Evolutionary conservation across 2,797 vertebrate species (phyloP).

Genomic region (Lithobates sylvaticus): DNA sequence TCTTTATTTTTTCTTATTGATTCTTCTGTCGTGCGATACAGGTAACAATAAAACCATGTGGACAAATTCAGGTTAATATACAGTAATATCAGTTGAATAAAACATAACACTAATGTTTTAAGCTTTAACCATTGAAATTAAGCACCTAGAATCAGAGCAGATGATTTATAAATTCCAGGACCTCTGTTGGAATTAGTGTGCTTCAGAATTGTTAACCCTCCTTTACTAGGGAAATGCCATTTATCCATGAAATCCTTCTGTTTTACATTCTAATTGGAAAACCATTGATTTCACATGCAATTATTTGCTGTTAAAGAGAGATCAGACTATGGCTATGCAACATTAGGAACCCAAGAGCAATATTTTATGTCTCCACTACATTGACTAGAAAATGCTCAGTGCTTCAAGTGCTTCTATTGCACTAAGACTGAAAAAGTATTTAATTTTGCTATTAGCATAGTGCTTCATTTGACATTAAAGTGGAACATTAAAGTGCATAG

Average conservation of each 20-base stretch:
- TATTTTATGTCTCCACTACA: neutral
- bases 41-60: too few species aligned
- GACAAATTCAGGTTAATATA: too few species aligned
- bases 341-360: conserved; percentile 26
- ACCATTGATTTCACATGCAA: conserved; percentile 49
- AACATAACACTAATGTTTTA: conserved; percentile 11
- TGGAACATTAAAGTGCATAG: too few species aligned
- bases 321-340: conserved; percentile 7
- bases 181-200: conserved; percentile 36
- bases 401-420: too few species aligned
- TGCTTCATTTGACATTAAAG: too few species aligned
- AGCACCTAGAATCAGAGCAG: neutral
- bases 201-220: conserved; percentile 43
- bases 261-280: conserved; percentile 56
- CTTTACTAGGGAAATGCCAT: conserved; percentile 47
- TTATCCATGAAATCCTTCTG: conserved; percentile 31
- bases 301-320: conserved; percentile 45
- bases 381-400: too few species aligned
- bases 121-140: conserved; percentile 26
- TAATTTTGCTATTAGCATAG: too few species aligned
- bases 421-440: too few species aligned
- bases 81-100: too few species aligned
- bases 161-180: conserved; percentile 38
- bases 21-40: too few species aligned
- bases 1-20: too few species aligned